Percentiles rank a stretch among this genome's conserved stretches.
These are phyloP conservation scores for Drosophila teissieri DNA, from an alignment of 1,140 invertebrate species.

Conservation along the genomic window DNA sequence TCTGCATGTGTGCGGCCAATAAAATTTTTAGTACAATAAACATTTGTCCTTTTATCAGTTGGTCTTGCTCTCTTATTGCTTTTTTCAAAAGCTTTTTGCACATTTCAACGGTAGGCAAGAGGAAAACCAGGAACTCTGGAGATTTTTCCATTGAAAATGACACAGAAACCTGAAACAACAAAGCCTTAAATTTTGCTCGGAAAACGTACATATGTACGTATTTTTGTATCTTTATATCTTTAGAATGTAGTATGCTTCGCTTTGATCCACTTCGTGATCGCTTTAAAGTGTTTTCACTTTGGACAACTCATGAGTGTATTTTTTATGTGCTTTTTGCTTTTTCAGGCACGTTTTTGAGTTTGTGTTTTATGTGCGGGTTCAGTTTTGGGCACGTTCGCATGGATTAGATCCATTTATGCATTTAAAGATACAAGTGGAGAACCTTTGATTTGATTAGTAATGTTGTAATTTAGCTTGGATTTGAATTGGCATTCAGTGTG, in stretches of 20 bases:
- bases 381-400: slow-evolving; percentile 11
- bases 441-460: neutral
- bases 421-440: slow-evolving; percentile 19
- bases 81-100: slow-evolving; percentile 50
- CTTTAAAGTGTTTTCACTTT: slow-evolving; percentile 41
- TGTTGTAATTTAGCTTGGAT: too few species aligned
- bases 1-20: slow-evolving; percentile 54
- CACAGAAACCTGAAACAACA: slow-evolving; percentile 51
- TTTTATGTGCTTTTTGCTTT: slow-evolving; percentile 28
- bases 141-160: slow-evolving; percentile 34
- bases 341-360: slow-evolving; percentile 36
- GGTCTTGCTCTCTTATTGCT: slow-evolving; percentile 34
- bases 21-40: slow-evolving; percentile 68
- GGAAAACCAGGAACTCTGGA: neutral
- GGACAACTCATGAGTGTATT: slow-evolving; percentile 13
- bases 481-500: too few species aligned
- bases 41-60: slow-evolving; percentile 64
- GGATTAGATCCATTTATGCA: slow-evolving; percentile 7
- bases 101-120: slow-evolving; percentile 45
- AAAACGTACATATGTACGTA: slow-evolving; percentile 10
- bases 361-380: slow-evolving; percentile 21
- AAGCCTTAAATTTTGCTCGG: slow-evolving; percentile 19
- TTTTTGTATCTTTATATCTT: slow-evolving; percentile 25
- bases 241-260: neutral
- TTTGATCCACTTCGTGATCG: slow-evolving; percentile 46